phyloP scores from a whole-genome alignment of 2,113 vertebrate species.

The Albula glossodonta region DNA sequence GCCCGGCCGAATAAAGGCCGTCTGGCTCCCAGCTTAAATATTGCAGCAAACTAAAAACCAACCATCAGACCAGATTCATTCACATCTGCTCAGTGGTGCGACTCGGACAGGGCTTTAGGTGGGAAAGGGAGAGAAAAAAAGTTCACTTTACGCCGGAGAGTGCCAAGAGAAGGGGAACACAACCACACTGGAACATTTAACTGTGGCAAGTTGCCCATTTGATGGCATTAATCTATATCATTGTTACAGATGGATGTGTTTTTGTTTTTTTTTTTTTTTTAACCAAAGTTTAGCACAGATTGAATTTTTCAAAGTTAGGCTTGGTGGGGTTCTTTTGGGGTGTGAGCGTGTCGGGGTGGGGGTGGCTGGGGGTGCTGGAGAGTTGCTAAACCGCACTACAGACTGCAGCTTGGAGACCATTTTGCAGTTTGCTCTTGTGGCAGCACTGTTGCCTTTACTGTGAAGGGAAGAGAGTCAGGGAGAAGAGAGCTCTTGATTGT shows the following conservation, averaged over 20 bases:
- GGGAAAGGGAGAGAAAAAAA: conserved; percentile 81
- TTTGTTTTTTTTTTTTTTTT: too few species aligned
- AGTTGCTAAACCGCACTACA: conserved; percentile 21
- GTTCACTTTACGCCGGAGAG: conserved; percentile 82
- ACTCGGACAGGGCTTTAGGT: conserved; percentile 90
- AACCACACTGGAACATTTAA: conserved; percentile 74
- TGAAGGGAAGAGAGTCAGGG: not conserved
- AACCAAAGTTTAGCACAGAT: conserved; percentile 10
- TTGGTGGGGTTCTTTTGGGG: conserved; percentile 25
- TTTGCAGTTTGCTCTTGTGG: not conserved
- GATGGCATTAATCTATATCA: conserved; percentile 49
- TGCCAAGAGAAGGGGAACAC: conserved; percentile 77
- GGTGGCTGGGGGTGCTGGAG: not conserved
- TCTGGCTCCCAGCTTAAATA: conserved; percentile 98
- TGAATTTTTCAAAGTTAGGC: not conserved
- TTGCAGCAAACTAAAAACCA: conserved; percentile 93
- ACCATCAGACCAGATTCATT: conserved; percentile 94
- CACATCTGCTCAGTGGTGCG: conserved; percentile 96
- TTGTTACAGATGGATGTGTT: conserved; percentile 2
- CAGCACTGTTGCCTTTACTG: not conserved
- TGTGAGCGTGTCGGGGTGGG: not conserved
- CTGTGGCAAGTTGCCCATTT: conserved; percentile 88
- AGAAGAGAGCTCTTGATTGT: not conserved
- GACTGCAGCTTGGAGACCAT: not conserved
- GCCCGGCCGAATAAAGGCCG: conserved; percentile 89